These are phyloP conservation scores for Pseudanteris insignis DNA, from an alignment of 2,888 invertebrate species.

Conservation along the genomic window DNA sequence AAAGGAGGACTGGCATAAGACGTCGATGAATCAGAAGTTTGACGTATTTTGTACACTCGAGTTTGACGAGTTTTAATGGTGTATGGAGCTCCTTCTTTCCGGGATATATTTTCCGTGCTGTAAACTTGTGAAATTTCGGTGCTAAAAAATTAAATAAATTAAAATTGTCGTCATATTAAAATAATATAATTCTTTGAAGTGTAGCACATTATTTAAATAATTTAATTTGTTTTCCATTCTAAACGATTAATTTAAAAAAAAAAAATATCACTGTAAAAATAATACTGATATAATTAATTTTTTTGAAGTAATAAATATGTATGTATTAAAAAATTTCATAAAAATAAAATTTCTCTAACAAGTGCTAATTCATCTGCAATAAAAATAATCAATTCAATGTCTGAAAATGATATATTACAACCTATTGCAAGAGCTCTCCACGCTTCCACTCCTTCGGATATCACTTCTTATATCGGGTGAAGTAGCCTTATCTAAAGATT, in stretches of 20 bases:
- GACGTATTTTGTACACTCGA: slow-evolving; percentile 47
- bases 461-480: slow-evolving; percentile 17
- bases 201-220: too few relatives aligned
- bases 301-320: too few relatives aligned
- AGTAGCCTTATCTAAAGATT: slow-evolving; percentile 16
- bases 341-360: too few relatives aligned
- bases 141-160: slow-evolving; percentile 38
- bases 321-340: too few relatives aligned
- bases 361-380: too few relatives aligned
- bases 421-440: slow-evolving; percentile 26
- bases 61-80: slow-evolving; percentile 41
- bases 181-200: too few relatives aligned
- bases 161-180: slow-evolving; percentile 1
- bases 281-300: too few relatives aligned
- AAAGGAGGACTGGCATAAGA: slow-evolving; percentile 61
- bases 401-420: too few relatives aligned
- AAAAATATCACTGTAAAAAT: too few relatives aligned
- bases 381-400: too few relatives aligned
- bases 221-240: too few relatives aligned
- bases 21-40: slow-evolving; percentile 60
- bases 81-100: slow-evolving; percentile 44
- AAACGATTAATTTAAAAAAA: too few relatives aligned
- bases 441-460: slow-evolving; percentile 5
- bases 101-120: slow-evolving; percentile 33
- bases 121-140: slow-evolving; percentile 53